Percentiles rank a stretch among this genome's conserved stretches.
Evolutionary conservation across 2,888 invertebrate species (phyloP).

Genomic region (Archaeoteleia sp.): DNA sequence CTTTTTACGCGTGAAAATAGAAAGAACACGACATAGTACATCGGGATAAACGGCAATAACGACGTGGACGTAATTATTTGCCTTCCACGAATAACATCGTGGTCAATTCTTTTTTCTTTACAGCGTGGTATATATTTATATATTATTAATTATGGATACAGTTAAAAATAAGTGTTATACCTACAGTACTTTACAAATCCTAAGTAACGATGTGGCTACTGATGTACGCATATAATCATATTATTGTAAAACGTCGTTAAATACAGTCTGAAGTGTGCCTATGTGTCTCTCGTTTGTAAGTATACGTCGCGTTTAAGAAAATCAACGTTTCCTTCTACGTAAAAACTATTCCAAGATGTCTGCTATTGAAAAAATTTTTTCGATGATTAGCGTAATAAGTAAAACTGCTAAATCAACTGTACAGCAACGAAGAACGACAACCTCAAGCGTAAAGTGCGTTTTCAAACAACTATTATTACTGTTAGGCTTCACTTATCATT

Average conservation of each 20-base stretch:
- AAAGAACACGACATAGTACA: too few species aligned
- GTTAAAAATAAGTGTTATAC: conserved; percentile 11
- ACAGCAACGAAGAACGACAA: conserved; percentile 57
- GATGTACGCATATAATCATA: conserved; percentile 17
- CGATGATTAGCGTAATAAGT: conserved; percentile 52
- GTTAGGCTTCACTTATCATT: conserved; percentile 17
- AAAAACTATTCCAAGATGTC: conserved; percentile 43
- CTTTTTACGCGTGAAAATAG: too few species aligned
- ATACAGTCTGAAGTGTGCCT: conserved; percentile 17
- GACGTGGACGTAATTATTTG: background rate
- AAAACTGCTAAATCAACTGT: conserved; percentile 59
- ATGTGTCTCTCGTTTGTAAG: conserved; percentile 14
- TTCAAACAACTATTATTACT: conserved; percentile 16
- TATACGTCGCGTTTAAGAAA: conserved; percentile 26
- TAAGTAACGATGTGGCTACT: conserved; percentile 29
- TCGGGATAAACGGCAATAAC: too few species aligned
- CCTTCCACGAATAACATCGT: conserved; percentile 2
- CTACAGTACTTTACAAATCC: conserved; percentile 12
- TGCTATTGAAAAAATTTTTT: conserved; percentile 17
- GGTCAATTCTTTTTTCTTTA: background rate
- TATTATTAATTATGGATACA: conserved; percentile 4
- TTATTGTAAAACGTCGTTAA: conserved; percentile 7
- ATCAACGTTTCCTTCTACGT: conserved; percentile 23
- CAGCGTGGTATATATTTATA: background rate
- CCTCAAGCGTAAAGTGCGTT: conserved; percentile 33